Evolutionary conservation across 2,113 vertebrate genomes (phyloP).

Genomic region (Tretioscincus oriximinensis): DNA sequence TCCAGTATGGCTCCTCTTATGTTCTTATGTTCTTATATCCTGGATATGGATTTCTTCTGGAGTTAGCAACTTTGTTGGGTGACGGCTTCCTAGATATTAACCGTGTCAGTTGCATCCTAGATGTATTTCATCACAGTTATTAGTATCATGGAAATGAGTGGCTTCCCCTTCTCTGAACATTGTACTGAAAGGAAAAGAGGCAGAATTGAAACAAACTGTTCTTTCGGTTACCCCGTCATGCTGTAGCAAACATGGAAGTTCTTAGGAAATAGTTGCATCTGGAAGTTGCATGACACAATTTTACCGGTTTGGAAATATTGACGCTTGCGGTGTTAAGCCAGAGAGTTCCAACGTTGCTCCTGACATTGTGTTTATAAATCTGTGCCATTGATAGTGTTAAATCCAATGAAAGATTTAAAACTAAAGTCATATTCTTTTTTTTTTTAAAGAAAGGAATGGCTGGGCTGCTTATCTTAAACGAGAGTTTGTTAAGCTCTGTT

Average conservation of each 20-base stretch:
- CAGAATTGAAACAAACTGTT: background rate
- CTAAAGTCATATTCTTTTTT: background rate
- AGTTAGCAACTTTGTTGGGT: conserved; percentile 17
- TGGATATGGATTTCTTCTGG: background rate
- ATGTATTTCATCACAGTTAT: no score
- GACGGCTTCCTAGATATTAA: background rate
- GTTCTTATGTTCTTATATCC: no score
- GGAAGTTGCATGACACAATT: background rate
- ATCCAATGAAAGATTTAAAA: background rate
- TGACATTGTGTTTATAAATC: background rate
- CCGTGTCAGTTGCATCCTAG: no score
- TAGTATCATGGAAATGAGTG: no score
- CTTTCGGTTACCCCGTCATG: background rate
- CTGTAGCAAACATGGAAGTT: conserved; percentile 13
- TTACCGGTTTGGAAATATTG: background rate
- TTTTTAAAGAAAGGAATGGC: background rate
- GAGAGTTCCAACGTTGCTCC: background rate
- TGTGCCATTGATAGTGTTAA: background rate
- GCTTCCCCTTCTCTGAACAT: background rate
- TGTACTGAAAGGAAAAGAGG: background rate
- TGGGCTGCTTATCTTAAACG: background rate
- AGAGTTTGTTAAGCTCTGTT: background rate
- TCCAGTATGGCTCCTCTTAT: no score
- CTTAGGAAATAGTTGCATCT: background rate
- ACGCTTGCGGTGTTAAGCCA: background rate